Conservation (phyloP, 2,888 invertebrate species). For the Amiota communis region DNA sequence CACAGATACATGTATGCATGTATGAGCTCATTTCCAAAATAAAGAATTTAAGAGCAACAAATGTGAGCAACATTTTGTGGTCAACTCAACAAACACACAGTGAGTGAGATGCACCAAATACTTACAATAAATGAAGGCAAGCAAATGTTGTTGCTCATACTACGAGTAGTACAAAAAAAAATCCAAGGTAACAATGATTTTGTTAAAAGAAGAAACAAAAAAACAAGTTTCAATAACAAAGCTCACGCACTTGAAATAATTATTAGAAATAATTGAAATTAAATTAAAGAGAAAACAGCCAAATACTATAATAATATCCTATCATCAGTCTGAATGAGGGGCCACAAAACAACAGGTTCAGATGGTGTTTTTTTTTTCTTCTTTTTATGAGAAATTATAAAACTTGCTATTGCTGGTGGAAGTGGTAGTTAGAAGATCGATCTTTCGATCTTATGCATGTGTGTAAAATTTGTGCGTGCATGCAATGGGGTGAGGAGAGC, state of each 20-base stretch:
- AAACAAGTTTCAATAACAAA: slow-evolving; percentile 66
- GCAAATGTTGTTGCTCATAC: neutral
- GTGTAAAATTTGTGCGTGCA: too few relatives aligned
- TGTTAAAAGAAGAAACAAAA: slow-evolving; percentile 10
- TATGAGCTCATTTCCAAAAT: slow-evolving; percentile 56
- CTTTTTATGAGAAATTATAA: too few relatives aligned
- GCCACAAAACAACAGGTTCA: too few relatives aligned
- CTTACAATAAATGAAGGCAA: neutral
- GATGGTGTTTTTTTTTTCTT: too few relatives aligned
- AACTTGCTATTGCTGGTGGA: too few relatives aligned
- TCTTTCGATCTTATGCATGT: too few relatives aligned
- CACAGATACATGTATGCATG: neutral
- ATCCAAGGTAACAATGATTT: slow-evolving; percentile 44
- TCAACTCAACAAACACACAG: neutral
- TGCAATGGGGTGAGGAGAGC: too few relatives aligned
- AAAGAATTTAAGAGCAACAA: slow-evolving; percentile 57
- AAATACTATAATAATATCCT: neutral
- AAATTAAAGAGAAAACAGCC: neutral
- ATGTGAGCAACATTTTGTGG: slow-evolving; percentile 9
- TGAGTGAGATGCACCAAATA: neutral
- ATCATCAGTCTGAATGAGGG: too few relatives aligned
- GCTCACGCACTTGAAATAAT: slow-evolving; percentile 58
- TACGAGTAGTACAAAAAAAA: slow-evolving; percentile 35
- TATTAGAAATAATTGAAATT: neutral
- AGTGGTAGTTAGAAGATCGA: too few relatives aligned